Base-by-base conservation (phyloP, 2,888 invertebrate genomes). In the Blastobasis adustella region DNA sequence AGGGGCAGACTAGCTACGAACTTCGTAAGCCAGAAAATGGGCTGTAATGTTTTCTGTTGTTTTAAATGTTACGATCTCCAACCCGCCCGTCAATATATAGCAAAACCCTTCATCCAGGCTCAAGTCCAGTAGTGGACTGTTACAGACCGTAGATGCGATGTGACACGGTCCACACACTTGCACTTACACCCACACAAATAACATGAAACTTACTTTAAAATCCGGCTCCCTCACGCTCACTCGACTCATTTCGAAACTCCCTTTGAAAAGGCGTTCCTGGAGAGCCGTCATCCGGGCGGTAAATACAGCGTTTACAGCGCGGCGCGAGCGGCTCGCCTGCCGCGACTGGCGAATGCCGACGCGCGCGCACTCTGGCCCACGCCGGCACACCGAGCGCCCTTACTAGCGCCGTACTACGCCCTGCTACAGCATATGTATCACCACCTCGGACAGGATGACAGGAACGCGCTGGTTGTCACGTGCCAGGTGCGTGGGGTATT, bases 371-470 rank as follows among this genome's bases (percentile, higher is more conserved):
- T 94, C 36, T 94, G 92, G 79, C 91, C 93, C 6, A 90, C 92
- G 47, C 82, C 91, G 5, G 91, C 89, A 49, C 90, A 92, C 45
- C 91, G 91, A 58, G 94, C 96, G 1, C 98, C 97, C 0, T 85
- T 95, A 46, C 87, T 98, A 37, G 92, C 94, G 50, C 93, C 94
- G 0, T 86, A 96, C 49, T 96, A 96, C 79, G 93, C 94, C 50
- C 87, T 97, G 45, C 94, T 96, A 67, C 94, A 95, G 67, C 95
- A 96, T 73, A 95, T 97, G 91, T 96, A 95, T 82, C 93, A 94
- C 60, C 96, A 95, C 81, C 88, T 98, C 47, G 92, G 92, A 47
- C 93, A 94, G 54, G 96, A 97, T 72, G 93, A 94, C 8, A 91
- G 93, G 62, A 95, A 95, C 70, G 93, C 97, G 38, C 92, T 94